Percentiles rank a stretch among this genome's conserved stretches.
phyloP scores from a whole-genome alignment of 2,113 vertebrate species.

The Phasianus colchicus region DNA sequence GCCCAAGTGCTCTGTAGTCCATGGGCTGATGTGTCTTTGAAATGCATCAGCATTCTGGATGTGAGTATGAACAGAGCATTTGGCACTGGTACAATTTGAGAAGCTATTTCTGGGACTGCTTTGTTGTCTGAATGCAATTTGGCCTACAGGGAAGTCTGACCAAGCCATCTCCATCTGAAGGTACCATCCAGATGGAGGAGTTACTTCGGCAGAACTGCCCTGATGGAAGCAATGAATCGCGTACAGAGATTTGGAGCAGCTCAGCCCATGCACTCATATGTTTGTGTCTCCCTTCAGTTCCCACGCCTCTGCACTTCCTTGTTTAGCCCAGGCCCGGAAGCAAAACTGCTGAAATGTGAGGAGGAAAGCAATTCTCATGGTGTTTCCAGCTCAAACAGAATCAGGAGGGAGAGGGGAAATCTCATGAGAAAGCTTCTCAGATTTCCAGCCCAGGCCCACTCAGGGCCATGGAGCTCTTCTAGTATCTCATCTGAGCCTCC shows the following conservation, averaged over 20 bases:
- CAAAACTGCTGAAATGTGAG: slow-evolving; percentile 64
- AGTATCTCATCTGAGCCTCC: background rate
- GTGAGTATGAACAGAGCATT: background rate
- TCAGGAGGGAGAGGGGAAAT: slow-evolving; percentile 59
- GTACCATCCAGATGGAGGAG: background rate
- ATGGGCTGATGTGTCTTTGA: background rate
- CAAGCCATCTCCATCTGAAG: slow-evolving; percentile 8
- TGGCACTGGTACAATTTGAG: background rate
- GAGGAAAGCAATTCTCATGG: slow-evolving; percentile 68
- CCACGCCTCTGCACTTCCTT: slow-evolving; percentile 73
- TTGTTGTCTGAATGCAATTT: background rate
- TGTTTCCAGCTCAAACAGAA: slow-evolving; percentile 62
- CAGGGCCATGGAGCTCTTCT: background rate
- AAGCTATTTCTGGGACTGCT: background rate
- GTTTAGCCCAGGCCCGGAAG: slow-evolving; percentile 71
- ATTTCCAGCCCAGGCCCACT: background rate
- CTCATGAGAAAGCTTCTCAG: slow-evolving; percentile 55
- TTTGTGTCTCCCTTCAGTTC: slow-evolving; percentile 62
- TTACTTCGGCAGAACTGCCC: background rate
- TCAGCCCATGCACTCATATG: background rate
- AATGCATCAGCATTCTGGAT: background rate
- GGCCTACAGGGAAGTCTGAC: background rate
- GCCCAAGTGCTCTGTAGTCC: background rate
- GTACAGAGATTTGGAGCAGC: background rate
- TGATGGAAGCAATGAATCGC: background rate